Evolutionary conservation across 2,113 vertebrate genomes (phyloP).

Genomic region (Naja naja): DNA sequence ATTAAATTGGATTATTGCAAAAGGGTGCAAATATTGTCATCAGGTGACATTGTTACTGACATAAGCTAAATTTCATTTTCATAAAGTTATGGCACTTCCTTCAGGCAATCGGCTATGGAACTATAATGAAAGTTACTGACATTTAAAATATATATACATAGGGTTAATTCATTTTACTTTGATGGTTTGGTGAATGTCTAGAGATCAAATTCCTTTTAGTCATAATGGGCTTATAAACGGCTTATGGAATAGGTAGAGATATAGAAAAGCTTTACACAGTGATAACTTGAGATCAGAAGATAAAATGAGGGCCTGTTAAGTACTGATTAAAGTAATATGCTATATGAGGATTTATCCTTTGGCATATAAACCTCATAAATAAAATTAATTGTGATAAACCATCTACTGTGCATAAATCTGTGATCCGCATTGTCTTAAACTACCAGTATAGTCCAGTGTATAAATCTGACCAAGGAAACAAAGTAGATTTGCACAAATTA

Average conservation of each 20-base stretch:
- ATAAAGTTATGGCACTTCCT: slow-evolving; percentile 24
- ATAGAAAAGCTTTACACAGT: slow-evolving; percentile 50
- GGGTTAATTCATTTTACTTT: slow-evolving; percentile 55
- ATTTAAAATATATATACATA: slow-evolving; percentile 39
- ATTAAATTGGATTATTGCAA: not conserved
- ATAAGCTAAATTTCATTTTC: slow-evolving; percentile 4
- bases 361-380: slow-evolving; percentile 32
- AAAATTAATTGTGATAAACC: slow-evolving; percentile 5
- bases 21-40: not conserved
- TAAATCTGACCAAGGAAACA: slow-evolving; percentile 12
- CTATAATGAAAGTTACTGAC: slow-evolving; percentile 46
- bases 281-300: slow-evolving; percentile 54
- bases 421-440: slow-evolving; percentile 13
- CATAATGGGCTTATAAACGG: slow-evolving; percentile 65
- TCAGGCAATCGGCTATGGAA: slow-evolving; percentile 55
- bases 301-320: slow-evolving; percentile 47
- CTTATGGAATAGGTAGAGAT: slow-evolving; percentile 45
- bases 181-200: slow-evolving; percentile 38
- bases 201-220: slow-evolving; percentile 62
- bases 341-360: slow-evolving; percentile 54
- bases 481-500: slow-evolving; percentile 4
- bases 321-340: slow-evolving; percentile 54
- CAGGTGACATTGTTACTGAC: not conserved
- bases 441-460: slow-evolving; percentile 1
- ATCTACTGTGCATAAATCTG: slow-evolving; percentile 16